Conservation (phyloP, 1,140 invertebrate species). For the Acromyrmex echinatior region DNA sequence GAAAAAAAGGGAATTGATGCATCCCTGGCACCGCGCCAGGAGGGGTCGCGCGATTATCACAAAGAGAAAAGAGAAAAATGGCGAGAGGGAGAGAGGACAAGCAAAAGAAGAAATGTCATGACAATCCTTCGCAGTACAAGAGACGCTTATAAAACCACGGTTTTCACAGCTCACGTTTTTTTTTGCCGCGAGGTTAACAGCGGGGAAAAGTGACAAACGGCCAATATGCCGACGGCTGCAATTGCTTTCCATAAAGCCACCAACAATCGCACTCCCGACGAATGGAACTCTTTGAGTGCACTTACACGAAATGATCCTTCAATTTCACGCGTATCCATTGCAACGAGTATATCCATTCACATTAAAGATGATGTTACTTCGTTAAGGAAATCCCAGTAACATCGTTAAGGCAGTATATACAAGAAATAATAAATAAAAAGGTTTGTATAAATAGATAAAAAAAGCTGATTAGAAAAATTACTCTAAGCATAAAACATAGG, state of each 20-base stretch:
- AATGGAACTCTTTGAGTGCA: not conserved
- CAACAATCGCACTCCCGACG: constrained; percentile 29
- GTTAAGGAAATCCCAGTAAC: not conserved
- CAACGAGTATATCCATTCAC: not conserved
- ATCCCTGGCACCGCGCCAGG: constrained; percentile 17
- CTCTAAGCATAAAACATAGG: not conserved
- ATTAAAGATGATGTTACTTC: not conserved
- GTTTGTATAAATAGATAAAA: not conserved
- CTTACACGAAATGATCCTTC: not conserved
- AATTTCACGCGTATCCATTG: not conserved
- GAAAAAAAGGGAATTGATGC: constrained; percentile 35
- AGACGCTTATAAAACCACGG: constrained; percentile 35
- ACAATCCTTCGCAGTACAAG: not conserved
- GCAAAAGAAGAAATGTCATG: constrained; percentile 5
- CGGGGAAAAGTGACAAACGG: constrained; percentile 30
- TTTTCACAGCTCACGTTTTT: not conserved
- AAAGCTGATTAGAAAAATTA: constrained; percentile 8
- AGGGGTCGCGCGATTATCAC: constrained; percentile 6
- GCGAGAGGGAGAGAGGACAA: not conserved
- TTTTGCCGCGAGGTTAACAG: constrained; percentile 22
- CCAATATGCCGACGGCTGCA: constrained; percentile 12
- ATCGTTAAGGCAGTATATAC: not conserved
- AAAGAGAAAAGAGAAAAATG: not conserved
- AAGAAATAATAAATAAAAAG: not conserved
- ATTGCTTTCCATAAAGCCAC: constrained; percentile 29